phyloP scores from a whole-genome alignment of 2,113 vertebrate genomes.

The Corapipo altera region DNA sequence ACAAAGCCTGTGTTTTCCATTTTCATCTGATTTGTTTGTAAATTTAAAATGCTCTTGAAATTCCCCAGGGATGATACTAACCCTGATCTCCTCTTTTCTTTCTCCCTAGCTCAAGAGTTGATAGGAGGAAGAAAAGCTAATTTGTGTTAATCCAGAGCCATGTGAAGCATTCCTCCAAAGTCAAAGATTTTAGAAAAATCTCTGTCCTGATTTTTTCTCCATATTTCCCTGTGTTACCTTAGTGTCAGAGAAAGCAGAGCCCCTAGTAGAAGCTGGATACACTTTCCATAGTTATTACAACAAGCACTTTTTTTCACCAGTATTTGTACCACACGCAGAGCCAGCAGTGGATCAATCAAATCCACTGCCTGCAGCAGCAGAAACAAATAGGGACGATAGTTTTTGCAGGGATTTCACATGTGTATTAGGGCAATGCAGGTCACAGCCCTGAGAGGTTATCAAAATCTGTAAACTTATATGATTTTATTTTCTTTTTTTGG shows the following conservation, averaged over 20 bases:
- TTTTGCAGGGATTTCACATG: neutral
- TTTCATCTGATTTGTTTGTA: constrained; percentile 42
- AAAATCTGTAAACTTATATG: rapidly evolving
- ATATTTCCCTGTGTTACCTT: neutral
- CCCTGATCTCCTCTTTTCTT: neutral
- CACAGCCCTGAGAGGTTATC: neutral
- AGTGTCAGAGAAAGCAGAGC: neutral
- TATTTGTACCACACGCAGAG: rapidly evolving
- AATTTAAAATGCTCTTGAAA: constrained; percentile 35
- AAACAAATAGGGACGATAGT: neutral
- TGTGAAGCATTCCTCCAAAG: neutral
- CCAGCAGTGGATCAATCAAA: neutral
- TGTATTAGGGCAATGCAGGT: neutral
- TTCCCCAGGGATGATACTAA: constrained; percentile 10
- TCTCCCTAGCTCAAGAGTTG: neutral
- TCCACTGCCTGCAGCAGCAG: neutral
- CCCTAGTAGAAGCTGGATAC: neutral
- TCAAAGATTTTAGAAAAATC: neutral
- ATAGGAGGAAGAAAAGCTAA: neutral
- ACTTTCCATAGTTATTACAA: neutral
- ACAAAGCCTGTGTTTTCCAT: constrained; percentile 22
- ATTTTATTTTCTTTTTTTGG: neutral
- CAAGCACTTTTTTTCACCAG: rapidly evolving
- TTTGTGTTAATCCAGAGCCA: neutral
- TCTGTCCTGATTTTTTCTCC: neutral